Evolutionary conservation across 2,888 invertebrate genomes (phyloP).

Genomic region (Dromius quadrimaculatus): DNA sequence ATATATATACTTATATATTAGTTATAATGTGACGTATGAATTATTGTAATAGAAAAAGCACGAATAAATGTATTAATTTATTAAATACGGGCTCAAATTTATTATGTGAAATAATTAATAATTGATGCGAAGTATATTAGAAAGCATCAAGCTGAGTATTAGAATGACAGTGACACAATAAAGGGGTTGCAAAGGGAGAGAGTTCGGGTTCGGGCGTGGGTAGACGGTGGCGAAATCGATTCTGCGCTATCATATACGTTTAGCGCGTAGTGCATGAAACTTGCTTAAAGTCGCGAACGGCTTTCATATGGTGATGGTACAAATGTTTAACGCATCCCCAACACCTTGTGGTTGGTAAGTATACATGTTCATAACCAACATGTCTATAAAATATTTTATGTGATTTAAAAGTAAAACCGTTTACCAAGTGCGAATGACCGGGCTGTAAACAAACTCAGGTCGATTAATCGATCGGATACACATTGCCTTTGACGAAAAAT

Average conservation of each 20-base stretch:
- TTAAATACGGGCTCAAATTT: neutral
- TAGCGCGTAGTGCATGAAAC: constrained; percentile 13
- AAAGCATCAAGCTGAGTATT: too few species aligned
- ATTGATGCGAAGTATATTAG: constrained; percentile 6
- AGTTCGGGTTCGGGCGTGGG: constrained; percentile 13
- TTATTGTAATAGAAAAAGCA: constrained; percentile 13
- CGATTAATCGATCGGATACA: constrained; percentile 32
- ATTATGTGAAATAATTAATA: neutral
- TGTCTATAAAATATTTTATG: constrained; percentile 1
- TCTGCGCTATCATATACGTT: constrained; percentile 10
- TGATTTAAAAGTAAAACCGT: neutral
- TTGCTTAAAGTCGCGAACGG: constrained; percentile 23
- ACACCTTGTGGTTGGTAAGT: constrained; percentile 47
- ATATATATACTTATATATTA: too few species aligned
- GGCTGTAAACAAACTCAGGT: constrained; percentile 44
- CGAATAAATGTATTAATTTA: constrained; percentile 20
- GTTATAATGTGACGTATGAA: constrained; percentile 1
- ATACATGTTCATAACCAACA: neutral
- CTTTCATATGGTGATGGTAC: constrained; percentile 35
- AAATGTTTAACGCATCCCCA: constrained; percentile 18
- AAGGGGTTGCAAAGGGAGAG: neutral
- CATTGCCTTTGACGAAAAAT: constrained; percentile 28
- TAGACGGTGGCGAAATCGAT: constrained; percentile 35
- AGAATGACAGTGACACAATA: constrained; percentile 12
- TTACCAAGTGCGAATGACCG: constrained; percentile 49